Conservation (phyloP, 2,888 invertebrate genomes). For the Trichopoda pennipes region DNA sequence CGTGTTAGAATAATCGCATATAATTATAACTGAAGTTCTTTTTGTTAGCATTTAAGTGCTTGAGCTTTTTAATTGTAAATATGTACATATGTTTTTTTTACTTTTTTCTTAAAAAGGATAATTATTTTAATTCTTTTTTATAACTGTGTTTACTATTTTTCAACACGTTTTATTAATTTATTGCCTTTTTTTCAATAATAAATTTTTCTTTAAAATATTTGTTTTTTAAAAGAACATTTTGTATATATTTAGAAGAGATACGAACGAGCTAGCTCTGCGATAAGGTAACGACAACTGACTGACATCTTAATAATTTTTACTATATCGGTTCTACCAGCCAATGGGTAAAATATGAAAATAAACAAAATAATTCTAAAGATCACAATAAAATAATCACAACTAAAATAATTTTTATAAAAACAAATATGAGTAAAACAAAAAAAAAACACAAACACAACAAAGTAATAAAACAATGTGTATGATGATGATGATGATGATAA, state of each 20-base stretch:
- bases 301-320: conserved; percentile 56
- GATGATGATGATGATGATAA: no score
- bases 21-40: no score
- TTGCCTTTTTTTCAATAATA: conserved; percentile 1
- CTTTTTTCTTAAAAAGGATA: no score
- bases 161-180: conserved; percentile 2
- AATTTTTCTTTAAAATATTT: conserved; percentile 30
- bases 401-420: conserved; percentile 47
- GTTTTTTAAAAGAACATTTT: conserved; percentile 51
- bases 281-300: conserved; percentile 65
- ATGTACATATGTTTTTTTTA: no score
- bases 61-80: no score
- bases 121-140: no score
- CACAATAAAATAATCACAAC: conserved; percentile 52
- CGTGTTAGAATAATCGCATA: no score
- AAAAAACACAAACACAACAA: conserved; percentile 10
- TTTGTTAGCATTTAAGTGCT: no score
- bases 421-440: conserved; percentile 15
- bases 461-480: conserved; percentile 49
- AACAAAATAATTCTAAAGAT: conserved; percentile 55
- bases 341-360: conserved; percentile 52
- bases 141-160: background rate
- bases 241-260: conserved; percentile 41
- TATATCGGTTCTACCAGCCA: conserved; percentile 58
- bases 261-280: conserved; percentile 63